Base-by-base conservation (phyloP, 2,888 invertebrate genomes). In the Nineta flava region DNA sequence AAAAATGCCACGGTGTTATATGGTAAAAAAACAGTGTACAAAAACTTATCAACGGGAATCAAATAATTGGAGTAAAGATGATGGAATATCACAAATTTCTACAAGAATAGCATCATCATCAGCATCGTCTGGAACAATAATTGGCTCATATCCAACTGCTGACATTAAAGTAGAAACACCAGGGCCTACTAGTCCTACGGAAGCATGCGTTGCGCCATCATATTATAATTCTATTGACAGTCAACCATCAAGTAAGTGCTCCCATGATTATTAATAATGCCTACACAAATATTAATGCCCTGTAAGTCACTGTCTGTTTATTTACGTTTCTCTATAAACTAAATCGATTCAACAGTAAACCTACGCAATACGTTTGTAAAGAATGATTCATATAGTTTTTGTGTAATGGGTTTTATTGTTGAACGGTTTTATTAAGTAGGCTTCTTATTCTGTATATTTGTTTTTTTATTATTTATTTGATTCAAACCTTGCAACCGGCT, bases 1-100 rank as follows among this genome's bases (percentile, higher is more conserved):
- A 19, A 74, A 66, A 61, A 82, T 82, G 83, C 82, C 82, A 68
- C 80, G 82, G 62, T 83, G 81, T 64, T 82, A 82, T 63, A 81
- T 82, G 80, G 80, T 81, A 61, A 81, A 81, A 72, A 81, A 81
- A 65, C 68, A 74, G 62, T 74, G 71, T 70, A 71, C 66, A 66
- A 72, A 71, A 21, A 21, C 26, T 64, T 65, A 59, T 60, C 66
- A 62, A 59, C 56, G 55, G 55, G 58, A 62, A 68, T 6, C 26
- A 26, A 57, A 61, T 52, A 54, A 58, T 55, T 55, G 56, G 44
- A 44, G 9, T n/a, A 26, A 44, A 13, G 38, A 38, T 56, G 51
- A 52, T 53, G 26, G 26, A 3, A 7, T 26, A 7, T 26, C 26
- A 26, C 26, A 3, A 26, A 26, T 26, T 26, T 26, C 26, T 26